Percentiles rank a stretch among this genome's conserved stretches.
These are phyloP conservation scores for Eupeodes luniger DNA, from an alignment of 2,888 invertebrate species.

Conservation along the genomic window DNA sequence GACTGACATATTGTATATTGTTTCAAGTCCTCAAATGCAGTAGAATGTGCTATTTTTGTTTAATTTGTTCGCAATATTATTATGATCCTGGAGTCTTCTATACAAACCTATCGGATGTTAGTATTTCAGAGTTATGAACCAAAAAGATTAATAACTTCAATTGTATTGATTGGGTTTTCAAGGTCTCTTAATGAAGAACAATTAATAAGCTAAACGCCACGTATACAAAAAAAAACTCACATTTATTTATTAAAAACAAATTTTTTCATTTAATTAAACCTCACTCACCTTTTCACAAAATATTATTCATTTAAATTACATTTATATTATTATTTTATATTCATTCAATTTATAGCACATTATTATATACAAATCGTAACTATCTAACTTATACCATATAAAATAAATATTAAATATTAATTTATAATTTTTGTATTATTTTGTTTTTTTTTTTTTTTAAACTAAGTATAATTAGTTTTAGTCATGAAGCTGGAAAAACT, in stretches of 20 bases:
- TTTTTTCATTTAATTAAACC: slow-evolving; percentile 20
- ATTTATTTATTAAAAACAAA: slow-evolving; percentile 33
- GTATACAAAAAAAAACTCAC: background rate
- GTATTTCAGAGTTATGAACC: too few species aligned
- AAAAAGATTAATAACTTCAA: too few species aligned
- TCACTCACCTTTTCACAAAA: slow-evolving; percentile 38
- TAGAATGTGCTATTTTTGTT: too few species aligned
- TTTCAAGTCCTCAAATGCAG: too few species aligned
- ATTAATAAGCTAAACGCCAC: too few species aligned
- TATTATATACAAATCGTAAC: slow-evolving; percentile 71
- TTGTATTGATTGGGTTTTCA: too few species aligned
- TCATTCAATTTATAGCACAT: slow-evolving; percentile 33
- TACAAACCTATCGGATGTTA: too few species aligned
- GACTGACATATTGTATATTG: too few species aligned
- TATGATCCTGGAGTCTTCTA: too few species aligned
- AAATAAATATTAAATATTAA: slow-evolving; percentile 12
- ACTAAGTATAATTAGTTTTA: background rate
- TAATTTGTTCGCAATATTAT: too few species aligned
- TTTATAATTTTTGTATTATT: background rate
- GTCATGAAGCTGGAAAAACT: slow-evolving; percentile 30
- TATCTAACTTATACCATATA: slow-evolving; percentile 67
- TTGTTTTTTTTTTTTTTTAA: background rate
- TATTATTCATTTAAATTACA: slow-evolving; percentile 29
- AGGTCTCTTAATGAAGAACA: background rate
- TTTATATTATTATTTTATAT: slow-evolving; percentile 8